Evolutionary conservation across 2,113 vertebrate species (phyloP).

Genomic region (Hemiprocne comata): DNA sequence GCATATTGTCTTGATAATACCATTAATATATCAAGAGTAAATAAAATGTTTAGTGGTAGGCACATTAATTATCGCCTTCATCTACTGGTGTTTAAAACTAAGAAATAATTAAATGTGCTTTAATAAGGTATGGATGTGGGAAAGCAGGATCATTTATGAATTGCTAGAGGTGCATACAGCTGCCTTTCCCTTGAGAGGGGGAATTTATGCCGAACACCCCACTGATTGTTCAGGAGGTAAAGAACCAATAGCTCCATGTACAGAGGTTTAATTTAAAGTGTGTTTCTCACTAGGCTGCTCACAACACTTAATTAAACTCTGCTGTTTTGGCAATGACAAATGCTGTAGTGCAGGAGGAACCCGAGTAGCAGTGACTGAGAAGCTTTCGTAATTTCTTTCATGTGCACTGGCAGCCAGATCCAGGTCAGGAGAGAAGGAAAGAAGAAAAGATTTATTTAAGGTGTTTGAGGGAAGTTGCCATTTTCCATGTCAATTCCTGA

Average conservation of each 20-base stretch:
- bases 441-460: conserved; percentile 84
- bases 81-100: conserved; percentile 84
- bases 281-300: conserved; percentile 99
- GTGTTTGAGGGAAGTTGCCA: conserved; percentile 73
- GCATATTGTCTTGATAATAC: conserved; percentile 77
- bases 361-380: conserved; percentile 87
- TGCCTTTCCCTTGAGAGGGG: conserved; percentile 88
- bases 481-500: neutral
- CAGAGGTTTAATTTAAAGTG: conserved; percentile 99
- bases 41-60: conserved; percentile 89
- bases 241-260: conserved; percentile 94
- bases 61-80: conserved; percentile 93
- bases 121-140: conserved; percentile 84
- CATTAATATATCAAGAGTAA: conserved; percentile 87
- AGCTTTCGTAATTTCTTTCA: conserved; percentile 92
- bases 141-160: conserved; percentile 88
- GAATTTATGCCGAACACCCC: conserved; percentile 92
- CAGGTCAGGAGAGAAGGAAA: conserved; percentile 88
- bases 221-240: conserved; percentile 95
- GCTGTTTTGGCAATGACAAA: conserved; percentile 99
- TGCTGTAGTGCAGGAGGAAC: conserved; percentile 89
- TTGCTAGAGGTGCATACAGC: conserved; percentile 83
- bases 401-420: conserved; percentile 85
- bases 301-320: conserved; percentile 99
- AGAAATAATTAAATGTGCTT: conserved; percentile 88